Conservation (phyloP, 2,113 vertebrate species). For the Chamaea fasciata region DNA sequence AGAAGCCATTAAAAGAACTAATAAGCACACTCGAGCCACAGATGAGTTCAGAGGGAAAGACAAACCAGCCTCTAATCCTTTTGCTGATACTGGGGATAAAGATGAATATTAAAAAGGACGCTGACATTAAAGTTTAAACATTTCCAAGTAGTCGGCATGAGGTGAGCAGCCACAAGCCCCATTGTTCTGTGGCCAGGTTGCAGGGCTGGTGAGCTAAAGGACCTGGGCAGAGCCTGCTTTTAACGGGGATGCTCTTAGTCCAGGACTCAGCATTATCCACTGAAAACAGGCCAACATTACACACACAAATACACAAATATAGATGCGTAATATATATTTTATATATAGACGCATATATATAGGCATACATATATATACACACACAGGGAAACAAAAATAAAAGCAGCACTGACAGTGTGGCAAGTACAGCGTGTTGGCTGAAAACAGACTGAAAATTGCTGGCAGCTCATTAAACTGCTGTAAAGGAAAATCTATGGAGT, state of each 20-base stretch:
- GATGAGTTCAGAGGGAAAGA: slow-evolving; percentile 31
- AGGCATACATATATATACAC: neutral
- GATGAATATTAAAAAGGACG: neutral
- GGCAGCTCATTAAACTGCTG: neutral
- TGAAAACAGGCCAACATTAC: neutral
- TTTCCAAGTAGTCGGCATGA: neutral
- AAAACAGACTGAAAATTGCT: neutral
- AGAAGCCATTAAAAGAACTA: slow-evolving; percentile 41
- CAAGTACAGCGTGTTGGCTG: neutral
- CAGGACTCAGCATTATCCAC: neutral
- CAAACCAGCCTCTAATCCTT: slow-evolving; percentile 29
- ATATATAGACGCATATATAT: neutral
- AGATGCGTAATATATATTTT: neutral
- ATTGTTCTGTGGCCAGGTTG: neutral
- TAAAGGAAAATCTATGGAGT: neutral
- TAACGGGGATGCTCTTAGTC: neutral
- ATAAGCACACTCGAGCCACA: slow-evolving; percentile 4
- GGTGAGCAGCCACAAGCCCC: neutral
- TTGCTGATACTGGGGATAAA: neutral
- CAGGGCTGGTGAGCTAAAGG: neutral
- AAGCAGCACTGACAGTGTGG: neutral
- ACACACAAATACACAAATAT: neutral
- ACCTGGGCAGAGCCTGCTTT: neutral
- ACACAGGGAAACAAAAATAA: neutral
- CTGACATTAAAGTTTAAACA: neutral